These are phyloP conservation scores for Polydrusus pterygomalis DNA, from an alignment of 2,888 invertebrate genomes.

Conservation along the genomic window DNA sequence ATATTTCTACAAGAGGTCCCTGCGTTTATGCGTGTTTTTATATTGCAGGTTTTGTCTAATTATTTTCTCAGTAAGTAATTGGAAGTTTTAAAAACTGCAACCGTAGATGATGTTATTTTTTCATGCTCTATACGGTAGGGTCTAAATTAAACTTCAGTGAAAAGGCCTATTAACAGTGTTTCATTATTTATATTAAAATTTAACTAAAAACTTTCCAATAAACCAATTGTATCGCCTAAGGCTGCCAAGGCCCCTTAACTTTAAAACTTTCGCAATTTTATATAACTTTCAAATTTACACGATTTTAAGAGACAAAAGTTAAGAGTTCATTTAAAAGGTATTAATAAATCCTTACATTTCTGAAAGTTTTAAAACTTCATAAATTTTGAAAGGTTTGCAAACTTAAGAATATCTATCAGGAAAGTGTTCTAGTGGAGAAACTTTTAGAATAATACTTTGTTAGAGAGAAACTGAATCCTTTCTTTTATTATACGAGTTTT, in stretches of 20 bases:
- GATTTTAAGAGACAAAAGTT: neutral
- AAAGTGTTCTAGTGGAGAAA: neutral
- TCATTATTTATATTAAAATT: neutral
- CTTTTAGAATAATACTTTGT: neutral
- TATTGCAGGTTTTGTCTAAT: too few relatives aligned
- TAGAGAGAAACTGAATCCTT: too few relatives aligned
- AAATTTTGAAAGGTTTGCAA: neutral
- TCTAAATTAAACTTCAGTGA: too few relatives aligned
- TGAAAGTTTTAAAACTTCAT: slow-evolving; percentile 18
- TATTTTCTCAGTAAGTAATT: too few relatives aligned
- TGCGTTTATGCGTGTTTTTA: too few relatives aligned
- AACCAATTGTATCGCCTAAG: slow-evolving; percentile 10
- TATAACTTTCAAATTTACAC: slow-evolving; percentile 19
- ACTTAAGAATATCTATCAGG: neutral
- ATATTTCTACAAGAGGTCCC: too few relatives aligned
- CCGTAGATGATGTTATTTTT: too few relatives aligned
- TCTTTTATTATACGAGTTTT: too few relatives aligned
- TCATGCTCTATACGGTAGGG: too few relatives aligned
- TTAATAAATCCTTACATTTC: slow-evolving; percentile 6
- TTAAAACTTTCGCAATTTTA: slow-evolving; percentile 6
- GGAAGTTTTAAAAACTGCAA: too few relatives aligned
- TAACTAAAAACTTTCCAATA: slow-evolving; percentile 10
- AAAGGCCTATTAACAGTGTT: too few relatives aligned
- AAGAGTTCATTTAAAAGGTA: slow-evolving; percentile 4
- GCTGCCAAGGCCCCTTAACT: neutral